phyloP scores from a whole-genome alignment of 1,140 invertebrate species.

The Telenomus remus region DNA sequence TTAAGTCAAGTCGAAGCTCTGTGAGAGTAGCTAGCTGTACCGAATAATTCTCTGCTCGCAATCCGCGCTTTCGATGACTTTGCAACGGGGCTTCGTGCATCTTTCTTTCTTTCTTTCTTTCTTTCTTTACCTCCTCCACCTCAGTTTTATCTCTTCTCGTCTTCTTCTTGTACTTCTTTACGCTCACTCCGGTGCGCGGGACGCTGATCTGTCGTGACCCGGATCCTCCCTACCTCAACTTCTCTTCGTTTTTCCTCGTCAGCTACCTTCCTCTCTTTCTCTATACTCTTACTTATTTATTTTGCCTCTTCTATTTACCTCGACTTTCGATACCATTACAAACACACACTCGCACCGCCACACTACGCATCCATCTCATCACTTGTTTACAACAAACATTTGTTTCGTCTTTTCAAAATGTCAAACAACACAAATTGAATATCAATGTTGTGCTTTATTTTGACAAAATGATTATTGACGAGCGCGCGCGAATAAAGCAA shows the following conservation, averaged over 20 bases:
- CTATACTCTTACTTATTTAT: constrained; percentile 30
- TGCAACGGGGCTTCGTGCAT: constrained; percentile 61
- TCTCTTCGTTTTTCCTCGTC: constrained; percentile 38
- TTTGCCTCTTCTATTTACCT: constrained; percentile 33
- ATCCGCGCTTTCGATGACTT: constrained; percentile 71
- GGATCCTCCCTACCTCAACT: constrained; percentile 74
- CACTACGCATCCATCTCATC: constrained; percentile 17
- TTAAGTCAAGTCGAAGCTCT: constrained; percentile 16
- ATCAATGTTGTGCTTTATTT: too few species aligned
- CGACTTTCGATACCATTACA: constrained; percentile 48
- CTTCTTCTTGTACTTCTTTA: constrained; percentile 50
- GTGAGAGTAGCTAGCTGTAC: constrained; percentile 36
- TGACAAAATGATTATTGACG: too few species aligned
- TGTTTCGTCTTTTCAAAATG: too few species aligned
- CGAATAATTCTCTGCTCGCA: constrained; percentile 69
- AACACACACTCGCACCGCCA: constrained; percentile 10
- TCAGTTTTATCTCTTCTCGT: constrained; percentile 22
- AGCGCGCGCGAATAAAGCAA: background rate
- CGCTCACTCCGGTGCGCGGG: constrained; percentile 58
- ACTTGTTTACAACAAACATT: background rate
- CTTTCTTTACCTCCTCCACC: constrained; percentile 1
- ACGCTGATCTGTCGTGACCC: constrained; percentile 76
- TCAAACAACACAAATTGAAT: too few species aligned
- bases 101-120: constrained; percentile 26
- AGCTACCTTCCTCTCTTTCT: constrained; percentile 39